A percentile compares a stretch with the other conserved stretches of the same genome.
These are phyloP conservation scores for Calosoma granatense DNA, from an alignment of 1,140 invertebrate genomes.

Conservation along the genomic window DNA sequence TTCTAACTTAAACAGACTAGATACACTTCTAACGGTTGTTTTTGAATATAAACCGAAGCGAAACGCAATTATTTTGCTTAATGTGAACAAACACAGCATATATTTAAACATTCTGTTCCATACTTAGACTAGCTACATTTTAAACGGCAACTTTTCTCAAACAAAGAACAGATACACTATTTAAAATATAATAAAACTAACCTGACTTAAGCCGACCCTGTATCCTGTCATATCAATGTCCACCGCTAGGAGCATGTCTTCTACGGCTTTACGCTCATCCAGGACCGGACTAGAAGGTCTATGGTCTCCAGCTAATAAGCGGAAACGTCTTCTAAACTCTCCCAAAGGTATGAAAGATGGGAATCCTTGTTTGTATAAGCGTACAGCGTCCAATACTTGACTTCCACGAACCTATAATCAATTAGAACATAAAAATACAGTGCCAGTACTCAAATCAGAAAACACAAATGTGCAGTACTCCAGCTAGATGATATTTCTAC, in stretches of 20 bases:
- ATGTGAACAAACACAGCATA: too few species aligned
- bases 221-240: constrained; percentile 82
- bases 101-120: too few species aligned
- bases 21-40: too few species aligned
- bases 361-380: constrained; percentile 87
- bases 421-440: constrained; percentile 6
- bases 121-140: too few species aligned
- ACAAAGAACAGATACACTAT: too few species aligned
- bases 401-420: constrained; percentile 70
- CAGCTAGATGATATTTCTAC: too few species aligned
- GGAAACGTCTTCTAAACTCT: constrained; percentile 80
- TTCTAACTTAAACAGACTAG: too few species aligned
- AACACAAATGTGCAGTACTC: neutral
- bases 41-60: too few species aligned
- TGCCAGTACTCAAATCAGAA: constrained; percentile 1
- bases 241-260: constrained; percentile 72
- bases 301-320: constrained; percentile 47
- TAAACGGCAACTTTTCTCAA: too few species aligned
- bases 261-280: constrained; percentile 54
- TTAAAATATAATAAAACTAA: constrained; percentile 47
- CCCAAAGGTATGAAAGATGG: constrained; percentile 78
- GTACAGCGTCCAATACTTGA: constrained; percentile 79
- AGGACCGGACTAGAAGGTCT: constrained; percentile 42
- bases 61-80: too few species aligned
- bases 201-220: constrained; percentile 84